Evolutionary conservation across 2,888 invertebrate genomes (phyloP), one percentile per base, ranked within the genome.

Genomic region (Sericinus montela): DNA sequence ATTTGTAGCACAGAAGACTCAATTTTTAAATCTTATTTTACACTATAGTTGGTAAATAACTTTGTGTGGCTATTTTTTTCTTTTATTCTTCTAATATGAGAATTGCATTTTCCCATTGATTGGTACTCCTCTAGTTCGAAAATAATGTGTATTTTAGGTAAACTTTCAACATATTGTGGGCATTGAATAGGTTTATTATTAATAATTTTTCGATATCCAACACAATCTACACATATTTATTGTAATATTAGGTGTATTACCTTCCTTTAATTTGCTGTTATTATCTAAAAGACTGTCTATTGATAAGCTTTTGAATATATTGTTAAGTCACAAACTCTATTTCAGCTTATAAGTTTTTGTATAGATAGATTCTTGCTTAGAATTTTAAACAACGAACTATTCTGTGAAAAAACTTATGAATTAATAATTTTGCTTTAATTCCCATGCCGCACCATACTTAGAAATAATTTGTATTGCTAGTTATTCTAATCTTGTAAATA

Each of bases 271-370:
- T 68, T 57, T 60, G 62, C 58, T 63, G 75, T 76, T 72, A 76
- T 77, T 73, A 75, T 80, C 75, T 81, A 82, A 82, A 87, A 88
- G 87, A 88, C 87, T 88, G 87, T 84, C 84, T 86, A 86, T 79
- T 80, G 64, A 69, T 84, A 86, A 84, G 85, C 79, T 81, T 83
- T 75, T 78, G 72, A 81, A 80, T 78, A 78, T 80, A 82, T 80
- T 73, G 60, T 76, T 85, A 84, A 83, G 87, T 87, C 86, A 87
- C 87, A 88, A 88, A 88, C 77, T 73, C 77, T 75, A 74, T 78
- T 75, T 68, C 71, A 62, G 68, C 69, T 79, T 75, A 75, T 80
- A 78, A 82, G 75, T 77, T 76, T 59, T 48, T 44, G 32, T 45
- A 73, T 74, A 72, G 68, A 59, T 70, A 70, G 36, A 39, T 73